phyloP scores from a whole-genome alignment of 2,888 invertebrate species.

The Drosophila paranaensis region DNA sequence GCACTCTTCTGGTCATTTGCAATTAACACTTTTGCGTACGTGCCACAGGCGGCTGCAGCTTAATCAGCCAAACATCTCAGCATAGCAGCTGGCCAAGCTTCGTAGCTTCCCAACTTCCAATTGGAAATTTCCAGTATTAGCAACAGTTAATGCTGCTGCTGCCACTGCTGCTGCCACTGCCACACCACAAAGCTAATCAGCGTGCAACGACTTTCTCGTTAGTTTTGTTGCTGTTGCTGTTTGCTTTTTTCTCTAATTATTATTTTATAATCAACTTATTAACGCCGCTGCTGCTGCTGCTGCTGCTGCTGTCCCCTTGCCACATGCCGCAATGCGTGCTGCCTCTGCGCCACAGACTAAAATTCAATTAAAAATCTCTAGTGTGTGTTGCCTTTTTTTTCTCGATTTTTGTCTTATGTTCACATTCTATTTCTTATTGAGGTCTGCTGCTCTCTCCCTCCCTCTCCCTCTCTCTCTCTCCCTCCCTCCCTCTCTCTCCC shows the following conservation, averaged over 20 bases:
- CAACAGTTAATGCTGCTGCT: slow-evolving; percentile 44
- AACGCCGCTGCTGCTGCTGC: slow-evolving; percentile 38
- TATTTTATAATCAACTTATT: slow-evolving; percentile 79
- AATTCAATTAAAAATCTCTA: slow-evolving; percentile 73
- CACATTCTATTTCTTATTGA: slow-evolving; percentile 75
- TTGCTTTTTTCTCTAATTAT: slow-evolving; percentile 65
- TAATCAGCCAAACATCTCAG: slow-evolving; percentile 39
- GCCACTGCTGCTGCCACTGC: slow-evolving; percentile 10
- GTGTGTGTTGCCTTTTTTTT: slow-evolving; percentile 23
- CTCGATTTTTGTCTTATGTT: slow-evolving; percentile 42
- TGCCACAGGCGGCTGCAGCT: slow-evolving; percentile 63
- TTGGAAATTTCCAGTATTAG: slow-evolving; percentile 22
- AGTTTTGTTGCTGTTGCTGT: slow-evolving; percentile 34
- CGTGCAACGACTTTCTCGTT: slow-evolving; percentile 79
- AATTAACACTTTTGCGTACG: slow-evolving; percentile 81
- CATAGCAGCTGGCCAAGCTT: slow-evolving; percentile 19
- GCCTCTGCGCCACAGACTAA: slow-evolving; percentile 34
- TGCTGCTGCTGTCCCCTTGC: neutral
- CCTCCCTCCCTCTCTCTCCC: neutral
- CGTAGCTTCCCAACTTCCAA: slow-evolving; percentile 28
- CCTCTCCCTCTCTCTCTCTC: slow-evolving; percentile 4
- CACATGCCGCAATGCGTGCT: slow-evolving; percentile 48
- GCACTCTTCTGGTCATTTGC: slow-evolving; percentile 71
- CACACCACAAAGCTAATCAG: slow-evolving; percentile 76
- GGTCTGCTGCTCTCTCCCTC: slow-evolving; percentile 29